These are phyloP conservation scores for Aix galericulata DNA, from an alignment of 2,113 vertebrate species.

Conservation along the genomic window DNA sequence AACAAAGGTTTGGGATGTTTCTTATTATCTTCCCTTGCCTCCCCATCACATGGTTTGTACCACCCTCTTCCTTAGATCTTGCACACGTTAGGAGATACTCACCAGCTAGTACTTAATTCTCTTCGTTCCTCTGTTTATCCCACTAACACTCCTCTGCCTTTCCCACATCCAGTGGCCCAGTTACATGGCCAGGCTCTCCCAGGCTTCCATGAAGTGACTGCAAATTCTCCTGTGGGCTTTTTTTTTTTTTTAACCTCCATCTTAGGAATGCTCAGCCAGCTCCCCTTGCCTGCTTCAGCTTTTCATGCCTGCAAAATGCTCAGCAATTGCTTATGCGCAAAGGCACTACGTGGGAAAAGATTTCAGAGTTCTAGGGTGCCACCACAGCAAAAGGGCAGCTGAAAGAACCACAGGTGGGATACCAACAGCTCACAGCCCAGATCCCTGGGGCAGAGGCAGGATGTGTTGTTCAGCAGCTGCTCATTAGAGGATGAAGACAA, in stretches of 20 bases:
- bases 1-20: neutral
- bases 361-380: neutral
- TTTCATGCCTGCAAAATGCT: neutral
- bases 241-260: neutral
- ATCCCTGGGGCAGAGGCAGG: neutral
- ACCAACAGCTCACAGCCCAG: neutral
- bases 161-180: neutral
- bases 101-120: neutral
- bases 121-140: neutral
- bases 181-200: neutral
- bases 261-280: neutral
- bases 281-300: neutral
- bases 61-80: neutral
- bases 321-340: neutral
- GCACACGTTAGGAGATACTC: neutral
- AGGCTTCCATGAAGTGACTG: neutral
- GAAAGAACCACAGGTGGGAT: neutral
- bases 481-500: neutral
- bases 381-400: neutral
- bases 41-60: neutral
- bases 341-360: neutral
- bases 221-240: neutral
- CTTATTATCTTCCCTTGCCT: neutral
- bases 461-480: neutral
- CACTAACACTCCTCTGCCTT: neutral